These are phyloP conservation scores for Galemys pyrenaicus DNA, from an alignment of 2,113 vertebrate species.

Conservation along the genomic window DNA sequence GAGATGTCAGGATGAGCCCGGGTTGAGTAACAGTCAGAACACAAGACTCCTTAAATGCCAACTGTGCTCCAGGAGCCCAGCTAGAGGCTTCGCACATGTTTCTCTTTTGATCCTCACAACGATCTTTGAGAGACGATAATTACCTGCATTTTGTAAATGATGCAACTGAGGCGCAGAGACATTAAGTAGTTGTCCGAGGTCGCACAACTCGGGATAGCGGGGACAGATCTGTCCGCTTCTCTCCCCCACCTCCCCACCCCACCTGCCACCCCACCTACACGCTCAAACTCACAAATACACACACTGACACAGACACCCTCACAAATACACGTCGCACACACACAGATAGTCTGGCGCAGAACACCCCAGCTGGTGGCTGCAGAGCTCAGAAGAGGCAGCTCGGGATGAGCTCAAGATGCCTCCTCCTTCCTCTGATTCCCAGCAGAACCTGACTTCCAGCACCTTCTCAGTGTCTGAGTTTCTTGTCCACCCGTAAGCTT, in stretches of 20 bases:
- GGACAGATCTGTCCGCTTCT: not conserved
- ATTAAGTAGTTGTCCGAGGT: not conserved
- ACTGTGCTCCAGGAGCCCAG: not conserved
- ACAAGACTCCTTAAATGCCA: not conserved
- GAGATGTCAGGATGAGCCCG: not conserved
- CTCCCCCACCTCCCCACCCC: not conserved
- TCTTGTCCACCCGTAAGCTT: not conserved
- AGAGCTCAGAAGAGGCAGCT: not conserved
- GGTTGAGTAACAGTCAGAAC: not conserved
- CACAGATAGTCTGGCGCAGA: not conserved
- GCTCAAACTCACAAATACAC: not conserved
- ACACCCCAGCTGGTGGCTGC: not conserved
- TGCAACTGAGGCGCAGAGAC: slow-evolving; percentile 1
- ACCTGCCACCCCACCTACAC: too few species aligned
- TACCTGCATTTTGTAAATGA: slow-evolving; percentile 18
- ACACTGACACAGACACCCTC: accelerated
- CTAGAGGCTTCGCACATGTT: not conserved
- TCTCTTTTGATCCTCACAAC: slow-evolving; percentile 19
- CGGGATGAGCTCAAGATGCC: not conserved
- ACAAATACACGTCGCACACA: not conserved
- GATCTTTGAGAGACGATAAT: not conserved
- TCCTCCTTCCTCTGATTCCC: accelerated
- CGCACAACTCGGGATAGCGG: not conserved
- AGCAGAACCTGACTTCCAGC: not conserved
- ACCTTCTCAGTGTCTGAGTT: not conserved